Evolutionary conservation across 1,140 invertebrate species (phyloP), one percentile per base, ranked within the genome.

Genomic region (Schlechtendalia chinensis): DNA sequence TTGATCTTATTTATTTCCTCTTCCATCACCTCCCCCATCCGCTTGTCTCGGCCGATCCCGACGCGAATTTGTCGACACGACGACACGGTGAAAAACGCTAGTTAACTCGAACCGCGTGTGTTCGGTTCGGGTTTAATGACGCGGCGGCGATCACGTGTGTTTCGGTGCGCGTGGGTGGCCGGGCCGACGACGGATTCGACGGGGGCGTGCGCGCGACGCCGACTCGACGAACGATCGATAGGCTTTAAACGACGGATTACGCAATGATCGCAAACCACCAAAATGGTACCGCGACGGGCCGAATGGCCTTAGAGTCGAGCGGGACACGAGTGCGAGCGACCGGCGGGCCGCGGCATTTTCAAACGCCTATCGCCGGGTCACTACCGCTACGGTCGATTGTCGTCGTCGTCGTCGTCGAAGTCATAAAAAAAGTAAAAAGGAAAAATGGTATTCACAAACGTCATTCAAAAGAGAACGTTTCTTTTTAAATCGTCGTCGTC

Each of bases 51-150:
- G 69, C 47, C 24, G 67, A 50, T 50, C 67, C 5, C 67, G 24
- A 53, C 22, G 53, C 71, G 71, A 75, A 75, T 75, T 75, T 58
- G 71, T 75, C 53, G 69, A 47, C 54, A 39, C 32, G 29, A 39
- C 72, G 65, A 77, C 56, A 77, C 56, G 54, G n/a, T 77, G 74
- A 69, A 77, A 77, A 56, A 59, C 29, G 53, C 74, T 22, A 77
- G 32, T 77, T 77, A 61, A 77, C 56, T 11, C 19, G n/a, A 5
- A 69, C 67, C 14, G 29, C 14, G 54, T 59, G 54, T 56, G 47
- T n/a, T 3, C n/a, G n/a, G n/a, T n/a, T n/a, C n/a, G n/a, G 32
- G 32, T 77, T 39, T 59, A 75, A 75, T 75, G 72, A 75, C 17
- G 53, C 16, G 56, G 45, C 45, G 45, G 0, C 19, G 6, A 3